Evolutionary conservation across 2,113 vertebrate species (phyloP), one percentile per base, ranked within the genome.

Genomic region (Andinoacara biseriatus): DNA sequence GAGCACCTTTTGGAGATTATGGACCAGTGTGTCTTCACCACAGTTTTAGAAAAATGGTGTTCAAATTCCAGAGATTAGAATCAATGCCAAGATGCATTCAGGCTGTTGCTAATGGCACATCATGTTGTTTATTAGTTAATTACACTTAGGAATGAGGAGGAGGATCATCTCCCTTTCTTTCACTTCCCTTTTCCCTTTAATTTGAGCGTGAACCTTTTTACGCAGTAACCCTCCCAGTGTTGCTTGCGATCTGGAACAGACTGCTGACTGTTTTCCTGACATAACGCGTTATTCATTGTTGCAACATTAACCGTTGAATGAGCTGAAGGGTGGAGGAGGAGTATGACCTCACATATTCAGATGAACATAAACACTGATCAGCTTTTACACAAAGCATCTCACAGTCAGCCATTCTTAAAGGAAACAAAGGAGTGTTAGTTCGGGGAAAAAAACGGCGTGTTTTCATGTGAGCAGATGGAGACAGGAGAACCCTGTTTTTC

Each of bases 341-440:
- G 75, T 17, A 74, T 69, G 81, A 81, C 80, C 20, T 74, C 52
- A 78, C 69, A 29, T 58, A 84, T 82, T 87, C 15, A 60, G 46
- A 69, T 76, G 60, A 83, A 86, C 67, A 86, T 60, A 80, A 79
- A 84, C 84, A 76, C 40, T 80, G 33, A 78, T 87, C 76, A 46
- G 2, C 57, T 80, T 57, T 62, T 62, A 56, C 60, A 88, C 38
- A 58, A 56, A 60, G 31, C 33, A 7, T 31, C 40, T 86, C 81
- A 80, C 86, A 90, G 80, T 78, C 46, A 20, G 57, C 69, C 76
- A 83, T 89, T 94, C 82, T 85, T 88, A 11, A 24, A 4, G 58
- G 26, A 77, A 82, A 91, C 91, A 93, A 91, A 87, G 85, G 76
- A 65, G 65, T 61, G n/a, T 24, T 82, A 13, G 82, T 90, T 24